These are phyloP conservation scores for Tinamus major DNA, from an alignment of 2,797 vertebrate genomes.

Conservation along the genomic window DNA sequence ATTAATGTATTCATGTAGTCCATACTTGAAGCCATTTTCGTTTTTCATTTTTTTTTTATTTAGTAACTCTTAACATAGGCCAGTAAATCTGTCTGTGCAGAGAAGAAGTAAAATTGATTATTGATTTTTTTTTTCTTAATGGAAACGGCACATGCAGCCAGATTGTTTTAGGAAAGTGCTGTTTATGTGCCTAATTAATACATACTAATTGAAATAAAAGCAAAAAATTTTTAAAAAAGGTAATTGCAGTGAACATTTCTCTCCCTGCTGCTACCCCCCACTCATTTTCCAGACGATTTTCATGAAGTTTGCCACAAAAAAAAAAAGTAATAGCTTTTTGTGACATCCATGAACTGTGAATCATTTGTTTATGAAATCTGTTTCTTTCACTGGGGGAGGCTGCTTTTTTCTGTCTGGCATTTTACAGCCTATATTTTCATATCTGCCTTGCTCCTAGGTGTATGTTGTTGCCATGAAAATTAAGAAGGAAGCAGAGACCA, in stretches of 20 bases:
- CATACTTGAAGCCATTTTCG: neutral
- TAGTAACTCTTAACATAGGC: neutral
- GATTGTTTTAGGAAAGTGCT: neutral
- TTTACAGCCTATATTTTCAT: neutral
- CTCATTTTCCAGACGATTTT: neutral
- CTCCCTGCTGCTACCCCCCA: neutral
- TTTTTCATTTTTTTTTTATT: neutral
- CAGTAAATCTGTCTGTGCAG: neutral
- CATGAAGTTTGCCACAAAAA: neutral
- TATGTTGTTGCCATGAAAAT: slow-evolving; percentile 98
- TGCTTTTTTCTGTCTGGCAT: neutral
- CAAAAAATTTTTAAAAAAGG: neutral
- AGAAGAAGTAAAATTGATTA: neutral
- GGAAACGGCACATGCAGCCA: neutral
- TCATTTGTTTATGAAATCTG: neutral
- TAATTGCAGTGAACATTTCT: neutral
- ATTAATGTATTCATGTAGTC: neutral
- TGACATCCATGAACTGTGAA: neutral
- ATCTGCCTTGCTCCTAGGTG: slow-evolving; percentile 81
- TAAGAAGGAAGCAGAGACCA: slow-evolving; percentile 93
- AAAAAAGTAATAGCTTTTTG: neutral
- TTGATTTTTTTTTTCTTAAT: neutral
- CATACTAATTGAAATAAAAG: neutral
- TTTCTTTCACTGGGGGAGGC: neutral
- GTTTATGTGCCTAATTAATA: neutral